Evolutionary conservation across 2,113 vertebrate genomes (phyloP).

Genomic region (Oxyura jamaicensis): DNA sequence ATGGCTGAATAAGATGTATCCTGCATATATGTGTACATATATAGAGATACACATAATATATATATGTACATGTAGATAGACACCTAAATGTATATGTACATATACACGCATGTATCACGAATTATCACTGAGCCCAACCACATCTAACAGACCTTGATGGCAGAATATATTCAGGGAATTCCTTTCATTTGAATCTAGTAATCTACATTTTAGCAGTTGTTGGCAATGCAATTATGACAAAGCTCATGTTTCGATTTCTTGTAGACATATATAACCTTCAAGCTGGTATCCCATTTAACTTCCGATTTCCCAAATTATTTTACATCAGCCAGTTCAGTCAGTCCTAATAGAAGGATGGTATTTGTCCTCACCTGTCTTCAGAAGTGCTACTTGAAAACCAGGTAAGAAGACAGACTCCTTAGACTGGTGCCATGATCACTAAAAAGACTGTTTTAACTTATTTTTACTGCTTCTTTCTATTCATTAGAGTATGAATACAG

Average conservation of each 20-base stretch:
- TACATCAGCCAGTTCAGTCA: neutral
- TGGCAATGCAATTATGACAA: neutral
- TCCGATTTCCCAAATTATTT: neutral
- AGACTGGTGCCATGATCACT: neutral
- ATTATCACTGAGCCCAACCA: neutral
- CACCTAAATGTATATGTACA: no score
- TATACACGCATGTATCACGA: neutral
- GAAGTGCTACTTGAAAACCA: neutral
- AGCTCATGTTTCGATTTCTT: neutral
- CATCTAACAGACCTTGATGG: neutral
- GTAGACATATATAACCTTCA: neutral
- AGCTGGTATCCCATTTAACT: neutral
- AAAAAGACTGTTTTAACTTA: neutral
- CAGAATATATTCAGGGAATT: neutral
- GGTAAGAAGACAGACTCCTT: neutral
- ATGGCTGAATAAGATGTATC: neutral
- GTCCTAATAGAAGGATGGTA: fast-evolving
- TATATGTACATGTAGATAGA: neutral
- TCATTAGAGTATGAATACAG: neutral
- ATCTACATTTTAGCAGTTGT: neutral
- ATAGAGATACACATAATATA: no score
- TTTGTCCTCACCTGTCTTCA: neutral
- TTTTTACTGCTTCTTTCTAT: neutral
- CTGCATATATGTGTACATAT: fast-evolving
- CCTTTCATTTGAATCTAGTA: neutral